phyloP scores from a whole-genome alignment of 2,888 invertebrate species.

The Cryptocheilus praepositus region DNA sequence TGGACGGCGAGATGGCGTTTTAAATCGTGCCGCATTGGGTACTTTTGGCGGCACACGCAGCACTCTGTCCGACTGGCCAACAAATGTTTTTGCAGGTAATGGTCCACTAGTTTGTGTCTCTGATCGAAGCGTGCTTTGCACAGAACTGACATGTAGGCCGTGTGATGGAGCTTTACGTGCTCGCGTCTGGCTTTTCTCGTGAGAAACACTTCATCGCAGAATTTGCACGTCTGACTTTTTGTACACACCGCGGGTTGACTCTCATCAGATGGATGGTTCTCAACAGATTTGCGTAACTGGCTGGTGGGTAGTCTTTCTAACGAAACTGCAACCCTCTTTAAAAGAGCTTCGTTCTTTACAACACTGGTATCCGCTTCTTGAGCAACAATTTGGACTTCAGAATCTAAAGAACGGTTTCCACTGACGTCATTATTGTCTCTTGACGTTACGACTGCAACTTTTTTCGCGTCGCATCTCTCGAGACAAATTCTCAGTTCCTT shows the following conservation, averaged over 20 bases:
- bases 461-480: slow-evolving; percentile 25
- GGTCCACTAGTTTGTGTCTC: slow-evolving; percentile 34
- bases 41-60: slow-evolving; percentile 44
- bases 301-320: slow-evolving; percentile 1
- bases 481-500: slow-evolving; percentile 23
- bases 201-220: slow-evolving; percentile 30
- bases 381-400: background rate
- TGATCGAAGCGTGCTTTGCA: slow-evolving; percentile 42
- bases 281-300: background rate
- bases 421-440: background rate
- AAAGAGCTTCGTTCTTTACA: background rate
- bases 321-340: slow-evolving; percentile 21
- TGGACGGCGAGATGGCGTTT: slow-evolving; percentile 46
- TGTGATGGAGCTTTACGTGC: slow-evolving; percentile 32
- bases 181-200: slow-evolving; percentile 9
- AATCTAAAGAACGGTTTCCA: background rate
- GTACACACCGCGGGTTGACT: no score
- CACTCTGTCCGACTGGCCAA: slow-evolving; percentile 31
- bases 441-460: background rate
- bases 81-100: slow-evolving; percentile 46
- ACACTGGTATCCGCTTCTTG: no score
- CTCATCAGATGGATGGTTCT: background rate
- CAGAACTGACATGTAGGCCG: slow-evolving; percentile 48
- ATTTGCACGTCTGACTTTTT: slow-evolving; percentile 20
- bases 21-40: slow-evolving; percentile 3